phyloP scores from a whole-genome alignment of 2,797 vertebrate genomes.

The Gallirallus australis region DNA sequence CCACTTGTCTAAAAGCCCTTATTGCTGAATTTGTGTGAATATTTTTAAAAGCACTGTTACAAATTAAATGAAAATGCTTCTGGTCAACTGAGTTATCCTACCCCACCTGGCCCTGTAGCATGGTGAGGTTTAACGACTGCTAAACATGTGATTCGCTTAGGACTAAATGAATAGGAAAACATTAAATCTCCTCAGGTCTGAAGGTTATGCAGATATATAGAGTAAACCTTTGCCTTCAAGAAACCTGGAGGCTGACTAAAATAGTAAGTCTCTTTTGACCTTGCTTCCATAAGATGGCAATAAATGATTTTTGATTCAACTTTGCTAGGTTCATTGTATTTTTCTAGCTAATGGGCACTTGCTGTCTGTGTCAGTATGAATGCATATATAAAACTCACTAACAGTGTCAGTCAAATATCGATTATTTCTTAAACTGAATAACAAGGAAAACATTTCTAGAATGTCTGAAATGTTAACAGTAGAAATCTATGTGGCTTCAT shows the following conservation, averaged over 20 bases:
- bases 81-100: neutral
- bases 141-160: neutral
- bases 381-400: neutral
- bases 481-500: neutral
- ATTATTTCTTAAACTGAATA: neutral
- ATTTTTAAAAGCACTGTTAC: neutral
- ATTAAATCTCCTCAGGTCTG: neutral
- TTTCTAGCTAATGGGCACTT: neutral
- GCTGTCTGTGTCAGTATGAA: neutral
- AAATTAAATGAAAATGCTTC: neutral
- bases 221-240: neutral
- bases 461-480: neutral
- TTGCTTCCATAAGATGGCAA: neutral
- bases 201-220: neutral
- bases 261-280: neutral
- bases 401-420: neutral
- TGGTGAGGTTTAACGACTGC: neutral
- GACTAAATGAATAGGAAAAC: too few species aligned
- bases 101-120: neutral
- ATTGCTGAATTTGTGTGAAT: neutral
- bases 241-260: constrained; percentile 29
- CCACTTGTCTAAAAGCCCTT: neutral
- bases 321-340: neutral
- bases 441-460: neutral
- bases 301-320: neutral